Base-by-base conservation (phyloP, 2,113 vertebrate species). In the Cynopterus brachyotis region DNA sequence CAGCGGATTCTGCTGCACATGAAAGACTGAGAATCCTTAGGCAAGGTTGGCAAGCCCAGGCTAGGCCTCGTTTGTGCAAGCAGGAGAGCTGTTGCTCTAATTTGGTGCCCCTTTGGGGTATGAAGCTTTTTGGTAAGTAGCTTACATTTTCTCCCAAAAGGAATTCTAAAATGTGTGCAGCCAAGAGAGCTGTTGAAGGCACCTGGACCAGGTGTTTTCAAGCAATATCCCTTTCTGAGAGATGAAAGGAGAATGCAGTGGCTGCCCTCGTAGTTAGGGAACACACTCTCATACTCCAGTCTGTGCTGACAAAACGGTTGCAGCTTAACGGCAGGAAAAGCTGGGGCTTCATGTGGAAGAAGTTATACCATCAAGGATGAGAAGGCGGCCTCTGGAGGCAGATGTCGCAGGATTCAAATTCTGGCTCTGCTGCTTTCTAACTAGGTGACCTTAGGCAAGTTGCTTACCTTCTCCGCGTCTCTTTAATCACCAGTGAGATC, bases 111-210 rank as follows among this genome's bases (percentile, higher is more conserved):
- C 30, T 94, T 66, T n/a, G 9, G 19, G 88, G 40, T 84, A 47
- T 62, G 11, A 83, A 85, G 26, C 9, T 94, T 53, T 70, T 50
- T 89, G 9, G 1, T 73, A 80, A 67, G 17, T 42, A 92, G 45
- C 83, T 94, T 40, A 66, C 50, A 92, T 62, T 76, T 62, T 94
- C 88, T 90, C 53, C 28, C 9, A 13, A 93, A 89, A 67, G 37
- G 45, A 72, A 35, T 72, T 45, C 75, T 83, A 13, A 35, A 30
- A 93, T 70, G 10, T 70, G 64, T 85, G 94, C 17, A 35, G 15
- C 47, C 80, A 62, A 90, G 37, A 79, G 72, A 47, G 84, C 64
- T 79, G 20, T 55, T 81, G 30, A 45, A 84, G 26, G 7, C 28
- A 40, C 30, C n/a, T 92, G 26, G 35, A 70, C 9, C 32, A 16